Base-by-base conservation (phyloP, 1,140 invertebrate genomes). In the Papilio xuthus region DNA sequence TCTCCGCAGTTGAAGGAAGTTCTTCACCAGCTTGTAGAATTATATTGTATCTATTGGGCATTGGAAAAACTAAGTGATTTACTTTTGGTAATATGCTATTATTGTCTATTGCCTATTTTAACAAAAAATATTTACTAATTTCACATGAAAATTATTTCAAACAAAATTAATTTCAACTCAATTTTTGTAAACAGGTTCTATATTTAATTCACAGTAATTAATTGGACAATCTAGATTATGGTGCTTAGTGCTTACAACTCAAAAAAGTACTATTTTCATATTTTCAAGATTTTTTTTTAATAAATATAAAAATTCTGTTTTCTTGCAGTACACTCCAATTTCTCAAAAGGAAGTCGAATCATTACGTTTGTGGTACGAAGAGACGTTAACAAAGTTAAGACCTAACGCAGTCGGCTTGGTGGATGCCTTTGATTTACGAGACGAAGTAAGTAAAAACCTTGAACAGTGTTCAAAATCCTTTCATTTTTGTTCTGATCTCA, bases 401-500 rank as follows among this genome's bases (percentile, higher is more conserved):
- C 97, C 97, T 7, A 98, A 99, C 93, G 97, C 97, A 23, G 96
- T 99, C 0, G 96, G 97, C 7, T 94, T 99, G 28, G 98, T 99
- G 0, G 98, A 99, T 89, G 96, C 97, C 13, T 99, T 99, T 88
- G 98, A 99, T 92, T 96, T 98, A 56, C 94, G 95, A 50, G 98
- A 99, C 90, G 95, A 96, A 73, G 95, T 98, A 81, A 82, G 81
- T 81, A 18, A 50, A 13, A 12, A 53, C 18, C 1, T 9, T 20
- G 0, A 53, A 20, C 18, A 53, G 9, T 1, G 20, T 20, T 7
- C 9, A 53, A n/a, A 44, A 44, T n/a, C n/a, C n/a, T n/a, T n/a
- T n/a, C n/a, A n/a, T 44, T 44, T 12, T 44, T 13, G 13, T 44
- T 44, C 42, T 44, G 9, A 10, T 1, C 42, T 13, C 42, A 44